These are phyloP conservation scores for Arctopsyche grandis DNA, from an alignment of 1,140 invertebrate genomes.

Conservation along the genomic window DNA sequence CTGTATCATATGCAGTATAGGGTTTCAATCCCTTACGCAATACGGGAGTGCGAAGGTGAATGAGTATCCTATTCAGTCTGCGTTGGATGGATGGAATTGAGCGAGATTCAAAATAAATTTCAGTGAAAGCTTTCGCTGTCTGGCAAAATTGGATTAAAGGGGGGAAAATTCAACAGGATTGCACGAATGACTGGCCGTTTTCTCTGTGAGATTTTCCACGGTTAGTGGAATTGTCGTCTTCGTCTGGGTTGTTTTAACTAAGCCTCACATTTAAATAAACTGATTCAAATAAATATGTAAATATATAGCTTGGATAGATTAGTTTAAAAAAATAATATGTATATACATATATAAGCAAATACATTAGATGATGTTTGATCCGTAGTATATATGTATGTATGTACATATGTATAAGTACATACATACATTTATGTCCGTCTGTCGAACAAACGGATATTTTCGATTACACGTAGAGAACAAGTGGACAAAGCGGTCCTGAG, in stretches of 20 bases:
- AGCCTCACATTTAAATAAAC: not conserved
- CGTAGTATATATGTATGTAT: not conserved
- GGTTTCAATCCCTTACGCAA: not conserved
- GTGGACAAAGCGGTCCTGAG: slow-evolving; percentile 23
- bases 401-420: not conserved
- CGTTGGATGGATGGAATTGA: slow-evolving; percentile 27
- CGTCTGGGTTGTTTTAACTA: slow-evolving; percentile 23
- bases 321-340: too few relatives aligned
- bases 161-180: slow-evolving; percentile 30
- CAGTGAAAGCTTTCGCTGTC: slow-evolving; percentile 31
- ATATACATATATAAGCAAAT: too few relatives aligned
- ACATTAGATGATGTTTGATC: not conserved
- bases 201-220: slow-evolving; percentile 7
- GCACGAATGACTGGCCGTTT: slow-evolving; percentile 26
- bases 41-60: slow-evolving; percentile 19
- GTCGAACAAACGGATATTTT: slow-evolving; percentile 24
- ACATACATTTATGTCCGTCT: not conserved
- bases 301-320: too few relatives aligned
- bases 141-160: slow-evolving; percentile 24
- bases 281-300: not conserved
- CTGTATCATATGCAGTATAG: not conserved
- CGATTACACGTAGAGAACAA: slow-evolving; percentile 27
- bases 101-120: slow-evolving; percentile 31
- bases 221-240: not conserved
- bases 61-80: not conserved